phyloP scores from a whole-genome alignment of 1,140 invertebrate species.

The Chironomus tepperi region DNA sequence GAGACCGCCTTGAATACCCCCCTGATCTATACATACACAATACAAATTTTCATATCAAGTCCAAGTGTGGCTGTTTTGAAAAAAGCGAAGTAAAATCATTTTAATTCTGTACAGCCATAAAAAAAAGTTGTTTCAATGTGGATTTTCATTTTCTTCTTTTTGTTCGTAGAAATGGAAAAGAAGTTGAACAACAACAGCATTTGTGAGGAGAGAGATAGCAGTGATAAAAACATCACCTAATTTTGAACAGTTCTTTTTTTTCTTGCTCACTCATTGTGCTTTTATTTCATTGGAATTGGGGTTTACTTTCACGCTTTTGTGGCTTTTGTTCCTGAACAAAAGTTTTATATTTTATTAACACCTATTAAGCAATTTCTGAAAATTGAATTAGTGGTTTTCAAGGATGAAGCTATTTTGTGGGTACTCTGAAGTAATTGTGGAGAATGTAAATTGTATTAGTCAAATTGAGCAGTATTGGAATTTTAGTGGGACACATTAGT shows the following conservation, averaged over 20 bases:
- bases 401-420: too few relatives aligned
- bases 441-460: too few relatives aligned
- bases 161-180: not conserved
- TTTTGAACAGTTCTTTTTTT: not conserved
- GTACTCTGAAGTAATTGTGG: too few relatives aligned
- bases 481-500: too few relatives aligned
- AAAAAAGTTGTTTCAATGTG: not conserved
- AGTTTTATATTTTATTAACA: too few relatives aligned
- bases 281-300: not conserved
- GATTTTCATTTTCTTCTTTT: not conserved
- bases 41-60: not conserved
- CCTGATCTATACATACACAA: too few relatives aligned
- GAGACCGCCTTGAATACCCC: too few relatives aligned
- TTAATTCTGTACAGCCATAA: not conserved
- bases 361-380: too few relatives aligned
- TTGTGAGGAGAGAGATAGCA: not conserved
- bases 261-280: not conserved
- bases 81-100: too few relatives aligned
- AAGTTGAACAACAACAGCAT: not conserved
- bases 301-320: not conserved
- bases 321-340: too few relatives aligned
- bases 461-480: too few relatives aligned
- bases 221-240: constrained; percentile 13
- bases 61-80: not conserved
- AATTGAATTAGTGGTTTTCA: too few relatives aligned